Percentiles rank a stretch among this genome's conserved stretches.
Conservation (phyloP, 2,888 invertebrate species). For the Drosophila cracens region DNA sequence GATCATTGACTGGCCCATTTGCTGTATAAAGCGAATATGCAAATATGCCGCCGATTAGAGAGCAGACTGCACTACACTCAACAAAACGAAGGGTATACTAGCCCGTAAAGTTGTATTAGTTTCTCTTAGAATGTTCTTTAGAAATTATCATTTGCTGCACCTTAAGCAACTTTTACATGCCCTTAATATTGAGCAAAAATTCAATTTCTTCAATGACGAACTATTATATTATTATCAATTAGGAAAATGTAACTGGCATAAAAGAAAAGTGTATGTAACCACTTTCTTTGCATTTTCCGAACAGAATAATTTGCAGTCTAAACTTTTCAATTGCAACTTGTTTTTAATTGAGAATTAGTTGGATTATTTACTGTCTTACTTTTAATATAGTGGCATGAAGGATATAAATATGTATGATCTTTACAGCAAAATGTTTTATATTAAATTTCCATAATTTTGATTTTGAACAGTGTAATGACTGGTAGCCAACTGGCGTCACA, state of each 20-base stretch:
- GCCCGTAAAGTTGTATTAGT: background rate
- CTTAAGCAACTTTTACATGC: background rate
- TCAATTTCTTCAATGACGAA: background rate
- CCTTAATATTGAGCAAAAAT: background rate
- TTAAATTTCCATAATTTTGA: background rate
- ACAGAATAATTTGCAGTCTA: background rate
- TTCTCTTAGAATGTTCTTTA: background rate
- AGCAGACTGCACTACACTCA: conserved; percentile 37
- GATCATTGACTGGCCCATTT: conserved; percentile 76
- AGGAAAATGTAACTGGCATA: background rate
- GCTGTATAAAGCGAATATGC: conserved; percentile 77
- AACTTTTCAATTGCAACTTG: background rate
- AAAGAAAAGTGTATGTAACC: background rate
- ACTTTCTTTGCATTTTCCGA: background rate
- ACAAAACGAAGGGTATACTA: background rate
- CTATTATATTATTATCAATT: background rate
- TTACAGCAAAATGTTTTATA: too few species aligned
- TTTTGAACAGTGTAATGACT: conserved; percentile 35
- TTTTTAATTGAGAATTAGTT: background rate
- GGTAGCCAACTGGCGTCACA: conserved; percentile 56
- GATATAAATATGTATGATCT: background rate
- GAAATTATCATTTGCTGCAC: background rate
- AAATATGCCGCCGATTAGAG: conserved; percentile 78
- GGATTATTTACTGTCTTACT: background rate
- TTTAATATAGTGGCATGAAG: background rate